Base-by-base conservation (phyloP, 2,888 invertebrate genomes). In the Colostygia pectinataria region DNA sequence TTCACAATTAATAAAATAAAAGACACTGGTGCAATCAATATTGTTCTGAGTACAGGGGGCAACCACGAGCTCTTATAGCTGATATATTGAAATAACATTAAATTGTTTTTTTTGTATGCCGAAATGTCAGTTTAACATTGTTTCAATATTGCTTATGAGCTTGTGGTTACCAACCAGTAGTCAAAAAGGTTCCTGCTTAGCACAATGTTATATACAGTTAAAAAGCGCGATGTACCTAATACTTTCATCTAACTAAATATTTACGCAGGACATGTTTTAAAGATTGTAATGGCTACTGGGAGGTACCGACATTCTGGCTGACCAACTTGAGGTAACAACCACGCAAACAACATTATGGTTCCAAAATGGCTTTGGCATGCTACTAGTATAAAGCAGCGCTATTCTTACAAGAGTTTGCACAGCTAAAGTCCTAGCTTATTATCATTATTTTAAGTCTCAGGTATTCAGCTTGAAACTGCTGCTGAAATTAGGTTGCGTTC, bases 401-500 rank as follows among this genome's bases (percentile, higher is more conserved):
- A 25, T 25, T 25, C 8, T 2, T n/a, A n/a, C n/a, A n/a, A 25
- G 6, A 25, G 1, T 25, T 25, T n/a, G n/a, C 24, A 8, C 6
- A 24, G 24, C 7, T 2, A 6, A 24, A 6, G 24, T 24, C 1
- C 24, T 3, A 7, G 1, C 1, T 4, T 24, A 24, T 18, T 18
- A 18, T 18, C n/a, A n/a, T 18, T 18, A 3, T 18, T 2, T 18
- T 2, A 18, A n/a, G n/a, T n/a, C n/a, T n/a, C n/a, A 13, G 31
- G 31, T 14, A 40, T 37, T n/a, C n/a, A n/a, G n/a, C n/a, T 36
- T 14, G 8, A 37, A 46, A 28, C n/a, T 7, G 14, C 29, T 42
- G 41, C 37, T 20, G 34, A 47, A 67, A 67, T 54, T 53, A 49
- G 58, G 61, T 58, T 65, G 57, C 52, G 49, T 61, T 62, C 51